Evolutionary conservation across 2,888 invertebrate species (phyloP), one percentile per base, ranked within the genome.

Genomic region (Artemia sp.): DNA sequence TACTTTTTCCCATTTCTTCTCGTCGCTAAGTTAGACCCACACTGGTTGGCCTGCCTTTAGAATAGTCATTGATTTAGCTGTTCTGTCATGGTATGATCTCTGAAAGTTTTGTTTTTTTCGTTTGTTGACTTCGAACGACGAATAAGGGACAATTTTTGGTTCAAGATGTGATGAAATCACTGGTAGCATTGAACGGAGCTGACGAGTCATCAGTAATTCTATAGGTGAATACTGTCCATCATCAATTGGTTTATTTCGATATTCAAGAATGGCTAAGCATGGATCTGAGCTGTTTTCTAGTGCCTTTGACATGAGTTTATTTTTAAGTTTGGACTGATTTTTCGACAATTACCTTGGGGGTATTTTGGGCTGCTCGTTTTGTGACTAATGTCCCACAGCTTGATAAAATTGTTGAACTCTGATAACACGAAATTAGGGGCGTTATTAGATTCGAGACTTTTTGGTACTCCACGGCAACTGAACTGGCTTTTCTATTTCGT

Each of bases 241-340:
- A 53, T 53, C 58, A 53, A 53, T 53, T 53, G 58, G 58, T 53
- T 3, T 53, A 7, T 7, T 5, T 53, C 14, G 58, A 53, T 53
- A 53, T 14, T 53, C 58, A 53, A 53, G 58, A 53, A 53, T 53
- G 58, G 58, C 58, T 53, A 53, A 53, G 58, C 14, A 53, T 53
- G 58, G 58, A 14, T 38, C 1, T 38, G 38, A 38, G 38, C 6
- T 38, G 3, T 38, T 38, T 38, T 38, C 6, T 38, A 38, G 38
- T 38, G 38, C 38, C 38, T 38, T 38, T 38, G 38, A 38, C 38
- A 38, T 38, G 38, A 38, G 38, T 38, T 38, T 38, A 5, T 38
- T 38, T 38, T 38, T 38, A 38, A 38, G 38, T 38, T 38, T 38
- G 3, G 38, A 38, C 38, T 38, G 38, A 3, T 38, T 38, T 5